Evolutionary conservation across 2,888 invertebrate genomes (phyloP).

Genomic region (Andricus quercusramuli): DNA sequence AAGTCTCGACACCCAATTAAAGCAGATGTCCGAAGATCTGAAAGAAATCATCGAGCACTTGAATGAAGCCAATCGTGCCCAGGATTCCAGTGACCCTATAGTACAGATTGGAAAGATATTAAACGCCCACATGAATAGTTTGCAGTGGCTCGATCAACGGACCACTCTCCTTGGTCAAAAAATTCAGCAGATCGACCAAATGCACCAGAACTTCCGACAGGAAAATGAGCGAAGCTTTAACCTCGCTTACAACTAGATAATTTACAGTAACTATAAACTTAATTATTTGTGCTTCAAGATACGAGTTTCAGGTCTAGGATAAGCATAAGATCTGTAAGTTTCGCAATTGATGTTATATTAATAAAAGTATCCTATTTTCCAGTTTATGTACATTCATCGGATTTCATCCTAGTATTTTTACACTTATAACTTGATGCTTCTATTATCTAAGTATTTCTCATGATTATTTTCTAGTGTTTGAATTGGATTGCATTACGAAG

Average conservation of each 20-base stretch:
- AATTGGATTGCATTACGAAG: conserved; percentile 48
- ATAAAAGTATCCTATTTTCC: conserved; percentile 5
- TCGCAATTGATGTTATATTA: not conserved
- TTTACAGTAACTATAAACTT: not conserved
- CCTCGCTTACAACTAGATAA: conserved; percentile 80
- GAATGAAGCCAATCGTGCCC: conserved; percentile 91
- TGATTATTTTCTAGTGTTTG: not conserved
- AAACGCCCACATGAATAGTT: conserved; percentile 97
- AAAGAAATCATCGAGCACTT: conserved; percentile 97
- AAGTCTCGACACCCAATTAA: conserved; percentile 93
- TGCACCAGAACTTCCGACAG: conserved; percentile 87
- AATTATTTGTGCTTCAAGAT: conserved; percentile 17
- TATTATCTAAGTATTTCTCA: not conserved
- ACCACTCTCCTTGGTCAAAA: conserved; percentile 88
- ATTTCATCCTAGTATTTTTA: not conserved
- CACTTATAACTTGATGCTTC: not conserved
- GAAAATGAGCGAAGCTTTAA: conserved; percentile 87
- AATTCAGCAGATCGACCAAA: conserved; percentile 89
- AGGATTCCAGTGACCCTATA: conserved; percentile 92
- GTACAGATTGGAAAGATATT: conserved; percentile 95
- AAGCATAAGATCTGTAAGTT: not conserved
- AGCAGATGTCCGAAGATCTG: conserved; percentile 96
- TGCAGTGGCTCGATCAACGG: conserved; percentile 96
- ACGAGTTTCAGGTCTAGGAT: not conserved
- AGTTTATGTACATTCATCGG: not conserved